phyloP scores from a whole-genome alignment of 2,113 vertebrate species.

The Engraulis encrasicolus region DNA sequence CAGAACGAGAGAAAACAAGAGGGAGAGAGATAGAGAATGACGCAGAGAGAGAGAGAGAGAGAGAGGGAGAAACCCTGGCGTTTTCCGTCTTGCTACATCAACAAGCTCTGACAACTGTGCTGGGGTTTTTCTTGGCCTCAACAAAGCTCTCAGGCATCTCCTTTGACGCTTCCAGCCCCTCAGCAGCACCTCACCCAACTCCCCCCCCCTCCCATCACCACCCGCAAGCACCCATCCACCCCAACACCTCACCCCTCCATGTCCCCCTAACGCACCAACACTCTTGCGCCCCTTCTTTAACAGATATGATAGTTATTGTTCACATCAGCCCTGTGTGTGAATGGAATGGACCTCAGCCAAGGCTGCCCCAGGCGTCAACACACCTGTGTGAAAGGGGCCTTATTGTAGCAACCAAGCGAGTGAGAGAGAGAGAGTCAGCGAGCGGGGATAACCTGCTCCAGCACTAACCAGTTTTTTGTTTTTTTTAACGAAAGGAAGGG shows the following conservation, averaged over 20 bases:
- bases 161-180: conserved; percentile 85
- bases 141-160: conserved; percentile 94
- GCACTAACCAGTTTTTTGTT: conserved; percentile 77
- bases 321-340: conserved; percentile 94
- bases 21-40: too few species aligned
- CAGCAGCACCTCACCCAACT: not conserved
- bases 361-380: conserved; percentile 97
- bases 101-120: conserved; percentile 99
- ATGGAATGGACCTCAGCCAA: conserved; percentile 96
- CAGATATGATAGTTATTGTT: conserved; percentile 97
- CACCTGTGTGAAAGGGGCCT: conserved; percentile 97
- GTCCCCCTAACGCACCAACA: too few species aligned
- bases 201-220: conserved; percentile 19
- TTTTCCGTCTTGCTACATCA: conserved; percentile 88
- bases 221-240: too few species aligned
- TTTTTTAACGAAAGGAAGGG: too few species aligned
- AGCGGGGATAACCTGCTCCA: conserved; percentile 83
- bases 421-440: too few species aligned
- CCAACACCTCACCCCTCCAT: too few species aligned
- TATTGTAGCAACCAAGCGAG: conserved; percentile 91
- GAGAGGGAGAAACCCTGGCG: conserved; percentile 74
- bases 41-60: not conserved
- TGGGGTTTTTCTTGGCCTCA: conserved; percentile 94
- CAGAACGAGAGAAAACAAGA: not conserved
- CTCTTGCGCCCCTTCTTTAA: conserved; percentile 79